A percentile compares a stretch with the other conserved stretches of the same genome.
These are phyloP conservation scores for Euplagia quadripunctaria DNA, from an alignment of 2,888 invertebrate species.

Conservation along the genomic window DNA sequence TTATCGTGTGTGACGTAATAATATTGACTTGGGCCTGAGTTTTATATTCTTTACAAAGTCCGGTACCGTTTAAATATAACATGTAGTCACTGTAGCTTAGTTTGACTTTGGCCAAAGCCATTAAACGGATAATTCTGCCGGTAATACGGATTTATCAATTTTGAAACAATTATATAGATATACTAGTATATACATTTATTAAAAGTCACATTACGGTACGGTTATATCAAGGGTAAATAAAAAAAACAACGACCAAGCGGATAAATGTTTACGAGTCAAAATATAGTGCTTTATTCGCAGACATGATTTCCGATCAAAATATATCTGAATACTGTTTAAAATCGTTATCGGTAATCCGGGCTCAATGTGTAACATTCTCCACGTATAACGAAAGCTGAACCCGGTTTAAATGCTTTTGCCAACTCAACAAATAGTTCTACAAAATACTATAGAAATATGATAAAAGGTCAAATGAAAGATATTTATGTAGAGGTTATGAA, in stretches of 20 bases:
- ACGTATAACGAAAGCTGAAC: not conserved
- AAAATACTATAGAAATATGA: not conserved
- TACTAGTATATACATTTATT: too few species aligned
- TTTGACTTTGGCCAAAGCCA: not conserved
- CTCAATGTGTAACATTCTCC: not conserved
- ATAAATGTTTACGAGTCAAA: not conserved
- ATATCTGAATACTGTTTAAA: slow-evolving; percentile 11
- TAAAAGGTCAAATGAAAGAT: not conserved
- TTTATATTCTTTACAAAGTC: not conserved
- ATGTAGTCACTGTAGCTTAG: not conserved
- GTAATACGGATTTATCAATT: too few species aligned
- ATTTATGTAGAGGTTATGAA: not conserved
- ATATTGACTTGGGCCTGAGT: not conserved
- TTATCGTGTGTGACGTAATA: not conserved
- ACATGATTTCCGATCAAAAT: slow-evolving; percentile 9
- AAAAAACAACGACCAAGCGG: too few species aligned
- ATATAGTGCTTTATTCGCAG: not conserved
- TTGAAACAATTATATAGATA: too few species aligned
- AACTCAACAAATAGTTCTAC: not conserved
- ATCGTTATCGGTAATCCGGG: slow-evolving; percentile 7
- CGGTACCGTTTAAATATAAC: not conserved
- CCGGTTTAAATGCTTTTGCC: slow-evolving; percentile 2
- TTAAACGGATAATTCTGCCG: not conserved
- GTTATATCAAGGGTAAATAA: too few species aligned
- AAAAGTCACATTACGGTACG: too few species aligned